A percentile compares a stretch with the other conserved stretches of the same genome.
Conservation (phyloP, 2,888 invertebrate genomes). For the Calameuta pallipes region DNA sequence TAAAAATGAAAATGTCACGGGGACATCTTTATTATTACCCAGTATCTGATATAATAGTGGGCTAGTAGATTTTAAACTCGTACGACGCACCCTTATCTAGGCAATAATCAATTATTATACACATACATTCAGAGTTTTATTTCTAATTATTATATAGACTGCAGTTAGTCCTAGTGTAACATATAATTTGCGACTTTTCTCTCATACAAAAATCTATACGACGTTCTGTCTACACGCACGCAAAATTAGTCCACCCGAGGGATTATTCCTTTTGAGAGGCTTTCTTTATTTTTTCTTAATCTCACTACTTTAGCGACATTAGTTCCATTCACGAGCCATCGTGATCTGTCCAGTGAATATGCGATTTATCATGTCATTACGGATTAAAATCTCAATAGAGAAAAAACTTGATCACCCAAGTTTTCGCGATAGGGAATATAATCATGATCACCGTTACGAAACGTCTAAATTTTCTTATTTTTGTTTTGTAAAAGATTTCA, state of each 20-base stretch:
- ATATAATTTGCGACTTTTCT: slow-evolving; percentile 29
- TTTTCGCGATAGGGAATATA: neutral
- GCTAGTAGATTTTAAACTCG: slow-evolving; percentile 53
- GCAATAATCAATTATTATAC: slow-evolving; percentile 60
- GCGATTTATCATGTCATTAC: neutral
- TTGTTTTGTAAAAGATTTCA: neutral
- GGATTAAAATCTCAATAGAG: neutral
- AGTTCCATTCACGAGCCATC: neutral
- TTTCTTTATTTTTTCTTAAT: neutral
- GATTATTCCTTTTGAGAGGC: neutral
- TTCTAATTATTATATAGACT: slow-evolving; percentile 41
- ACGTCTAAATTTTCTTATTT: neutral
- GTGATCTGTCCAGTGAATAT: neutral
- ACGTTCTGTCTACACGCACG: slow-evolving; percentile 42
- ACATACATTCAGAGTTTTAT: slow-evolving; percentile 55
- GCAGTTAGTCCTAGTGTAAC: slow-evolving; percentile 42
- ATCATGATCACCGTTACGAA: neutral
- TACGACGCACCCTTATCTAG: slow-evolving; percentile 49
- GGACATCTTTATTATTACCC: slow-evolving; percentile 61
- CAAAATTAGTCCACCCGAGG: slow-evolving; percentile 6
- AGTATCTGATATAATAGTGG: slow-evolving; percentile 59
- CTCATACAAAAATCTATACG: slow-evolving; percentile 53
- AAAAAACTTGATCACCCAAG: neutral
- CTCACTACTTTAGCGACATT: neutral
- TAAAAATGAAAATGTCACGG: slow-evolving; percentile 60